These are phyloP conservation scores for Darevskia nairensis DNA, from an alignment of 2,797 vertebrate genomes.

Conservation along the genomic window DNA sequence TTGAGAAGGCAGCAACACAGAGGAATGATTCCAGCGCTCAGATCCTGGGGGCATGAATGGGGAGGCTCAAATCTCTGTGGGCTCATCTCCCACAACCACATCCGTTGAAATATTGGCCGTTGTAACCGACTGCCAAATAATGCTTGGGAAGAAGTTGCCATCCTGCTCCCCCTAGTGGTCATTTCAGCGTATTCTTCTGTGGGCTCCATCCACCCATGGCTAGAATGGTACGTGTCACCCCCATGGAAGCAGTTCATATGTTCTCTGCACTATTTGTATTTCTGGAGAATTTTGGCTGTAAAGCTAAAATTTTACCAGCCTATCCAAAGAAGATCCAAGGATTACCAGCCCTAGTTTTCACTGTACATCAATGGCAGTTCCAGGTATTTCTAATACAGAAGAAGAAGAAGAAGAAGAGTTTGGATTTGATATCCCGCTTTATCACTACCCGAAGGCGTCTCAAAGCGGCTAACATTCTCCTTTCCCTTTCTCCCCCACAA, in stretches of 20 bases:
- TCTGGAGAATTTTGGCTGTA: neutral
- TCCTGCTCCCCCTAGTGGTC: constrained; percentile 45
- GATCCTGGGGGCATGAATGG: neutral
- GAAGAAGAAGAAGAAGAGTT: no score
- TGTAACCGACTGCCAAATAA: neutral
- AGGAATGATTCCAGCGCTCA: neutral
- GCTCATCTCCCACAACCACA: neutral
- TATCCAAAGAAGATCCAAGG: neutral
- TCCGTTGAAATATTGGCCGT: neutral
- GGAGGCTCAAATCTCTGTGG: neutral
- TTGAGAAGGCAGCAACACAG: neutral
- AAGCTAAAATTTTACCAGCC: neutral
- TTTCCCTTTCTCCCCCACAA: no score
- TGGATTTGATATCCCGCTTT: no score
- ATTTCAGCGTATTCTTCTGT: neutral
- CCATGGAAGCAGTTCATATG: neutral
- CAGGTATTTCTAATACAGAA: neutral
- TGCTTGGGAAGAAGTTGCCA: neutral
- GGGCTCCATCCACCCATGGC: neutral
- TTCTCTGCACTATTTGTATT: rapidly evolving
- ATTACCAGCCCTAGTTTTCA: neutral
- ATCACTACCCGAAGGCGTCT: no score
- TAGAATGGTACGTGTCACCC: neutral
- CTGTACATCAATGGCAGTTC: neutral
- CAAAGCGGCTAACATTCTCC: no score